These are phyloP conservation scores for Lasioglossum lativentre DNA, from an alignment of 2,888 invertebrate genomes.

Conservation along the genomic window DNA sequence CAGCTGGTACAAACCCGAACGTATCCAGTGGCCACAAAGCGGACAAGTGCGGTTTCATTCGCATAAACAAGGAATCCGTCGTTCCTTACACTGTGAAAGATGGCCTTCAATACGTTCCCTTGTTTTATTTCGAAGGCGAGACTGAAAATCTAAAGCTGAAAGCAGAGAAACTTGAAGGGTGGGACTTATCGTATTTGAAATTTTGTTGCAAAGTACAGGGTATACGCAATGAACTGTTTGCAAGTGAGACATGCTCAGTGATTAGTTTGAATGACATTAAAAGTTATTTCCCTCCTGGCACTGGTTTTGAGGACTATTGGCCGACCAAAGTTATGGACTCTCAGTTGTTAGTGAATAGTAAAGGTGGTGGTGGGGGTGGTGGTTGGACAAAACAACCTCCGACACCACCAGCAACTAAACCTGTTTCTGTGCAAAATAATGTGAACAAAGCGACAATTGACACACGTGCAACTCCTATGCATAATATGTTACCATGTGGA, in stretches of 20 bases:
- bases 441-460: constrained; percentile 77
- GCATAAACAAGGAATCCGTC: constrained; percentile 96
- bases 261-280: constrained; percentile 96
- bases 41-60: constrained; percentile 95
- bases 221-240: constrained; percentile 95
- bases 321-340: constrained; percentile 95
- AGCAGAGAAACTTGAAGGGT: constrained; percentile 94
- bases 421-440: constrained; percentile 77
- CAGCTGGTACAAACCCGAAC: constrained; percentile 89
- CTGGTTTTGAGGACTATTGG: constrained; percentile 97
- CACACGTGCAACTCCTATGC: constrained; percentile 68
- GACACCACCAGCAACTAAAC: constrained; percentile 87
- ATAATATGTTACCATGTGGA: constrained; percentile 76
- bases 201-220: constrained; percentile 98
- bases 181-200: constrained; percentile 96
- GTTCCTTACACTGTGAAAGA: constrained; percentile 96
- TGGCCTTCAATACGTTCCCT: constrained; percentile 94
- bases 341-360: constrained; percentile 90
- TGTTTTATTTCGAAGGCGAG: constrained; percentile 96
- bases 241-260: constrained; percentile 95
- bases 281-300: constrained; percentile 95
- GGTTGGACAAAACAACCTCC: constrained; percentile 93
- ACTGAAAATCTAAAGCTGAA: constrained; percentile 96
- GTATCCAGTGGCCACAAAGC: constrained; percentile 80
- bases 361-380: constrained; percentile 87